Conservation (phyloP, 2,113 vertebrate species). For the Melanostigma gelatinosum region DNA sequence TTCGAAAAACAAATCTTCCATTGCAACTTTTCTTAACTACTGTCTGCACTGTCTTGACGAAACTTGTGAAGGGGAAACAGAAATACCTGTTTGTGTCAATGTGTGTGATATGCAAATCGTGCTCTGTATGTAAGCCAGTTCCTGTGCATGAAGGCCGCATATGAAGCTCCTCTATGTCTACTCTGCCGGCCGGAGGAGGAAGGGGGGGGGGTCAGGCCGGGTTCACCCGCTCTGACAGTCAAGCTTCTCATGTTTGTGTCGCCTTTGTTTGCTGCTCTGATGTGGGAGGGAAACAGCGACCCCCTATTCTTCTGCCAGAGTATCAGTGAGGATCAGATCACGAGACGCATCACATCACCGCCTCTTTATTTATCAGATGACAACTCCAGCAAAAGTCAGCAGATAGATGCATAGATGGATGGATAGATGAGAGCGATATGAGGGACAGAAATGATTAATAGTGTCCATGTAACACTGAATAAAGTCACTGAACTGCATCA, state of each 20-base stretch:
- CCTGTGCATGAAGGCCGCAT: not conserved
- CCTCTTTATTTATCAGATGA: slow-evolving; percentile 19
- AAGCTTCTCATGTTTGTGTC: slow-evolving; percentile 60
- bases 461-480: slow-evolving; percentile 25
- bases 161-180: slow-evolving; percentile 31
- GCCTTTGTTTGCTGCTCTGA: slow-evolving; percentile 56
- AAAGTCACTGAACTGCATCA: slow-evolving; percentile 24
- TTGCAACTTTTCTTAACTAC: not conserved
- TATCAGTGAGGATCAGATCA: slow-evolving; percentile 59
- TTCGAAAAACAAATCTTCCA: not conserved
- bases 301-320: slow-evolving; percentile 54
- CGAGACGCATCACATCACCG: slow-evolving; percentile 59
- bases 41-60: not conserved
- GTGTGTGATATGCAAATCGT: not conserved
- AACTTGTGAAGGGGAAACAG: not conserved
- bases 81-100: not conserved
- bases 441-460: slow-evolving; percentile 27
- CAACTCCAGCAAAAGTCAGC: not conserved
- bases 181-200: not conserved
- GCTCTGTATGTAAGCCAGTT: not conserved
- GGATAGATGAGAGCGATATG: slow-evolving; percentile 2
- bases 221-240: slow-evolving; percentile 48
- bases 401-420: not conserved
- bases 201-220: slow-evolving; percentile 35
- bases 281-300: slow-evolving; percentile 74